These are phyloP conservation scores for Stenichneumon culpator DNA, from an alignment of 2,888 invertebrate genomes.

Conservation along the genomic window DNA sequence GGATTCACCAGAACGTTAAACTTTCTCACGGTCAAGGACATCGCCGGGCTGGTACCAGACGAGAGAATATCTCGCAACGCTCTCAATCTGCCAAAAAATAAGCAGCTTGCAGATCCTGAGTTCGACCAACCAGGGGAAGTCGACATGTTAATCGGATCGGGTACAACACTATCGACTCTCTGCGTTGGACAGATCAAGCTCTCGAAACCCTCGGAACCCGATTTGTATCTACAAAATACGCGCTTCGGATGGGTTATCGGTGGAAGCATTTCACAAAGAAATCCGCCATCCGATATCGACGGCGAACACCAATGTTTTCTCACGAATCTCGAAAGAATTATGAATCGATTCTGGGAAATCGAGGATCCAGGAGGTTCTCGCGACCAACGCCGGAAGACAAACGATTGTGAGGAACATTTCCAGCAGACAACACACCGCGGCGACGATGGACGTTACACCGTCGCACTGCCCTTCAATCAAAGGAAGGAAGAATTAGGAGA, in stretches of 20 bases:
- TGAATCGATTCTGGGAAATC: slow-evolving; percentile 5
- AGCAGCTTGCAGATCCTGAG: slow-evolving; percentile 64
- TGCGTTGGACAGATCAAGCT: too few species aligned
- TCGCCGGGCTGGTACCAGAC: slow-evolving; percentile 48
- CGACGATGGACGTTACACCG: not conserved
- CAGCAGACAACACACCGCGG: not conserved
- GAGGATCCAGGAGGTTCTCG: not conserved
- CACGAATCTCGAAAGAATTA: not conserved
- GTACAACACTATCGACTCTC: too few species aligned
- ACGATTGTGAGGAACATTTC: not conserved
- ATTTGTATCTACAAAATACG: slow-evolving; percentile 13
- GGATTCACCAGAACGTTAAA: slow-evolving; percentile 11
- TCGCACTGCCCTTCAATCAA: slow-evolving; percentile 52
- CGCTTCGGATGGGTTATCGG: slow-evolving; percentile 18
- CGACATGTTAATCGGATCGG: too few species aligned
- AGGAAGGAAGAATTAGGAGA: slow-evolving; percentile 36
- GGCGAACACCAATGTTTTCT: too few species aligned
- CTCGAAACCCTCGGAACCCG: too few species aligned
- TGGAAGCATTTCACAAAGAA: not conserved
- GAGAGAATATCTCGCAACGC: not conserved
- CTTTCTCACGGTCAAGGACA: slow-evolving; percentile 39
- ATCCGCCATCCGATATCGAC: too few species aligned
- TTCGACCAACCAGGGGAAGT: slow-evolving; percentile 47
- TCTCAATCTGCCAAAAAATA: slow-evolving; percentile 56
- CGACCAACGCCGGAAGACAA: not conserved